Base-by-base conservation (phyloP, 2,888 invertebrate species). In the Orthonevra nobilis region DNA sequence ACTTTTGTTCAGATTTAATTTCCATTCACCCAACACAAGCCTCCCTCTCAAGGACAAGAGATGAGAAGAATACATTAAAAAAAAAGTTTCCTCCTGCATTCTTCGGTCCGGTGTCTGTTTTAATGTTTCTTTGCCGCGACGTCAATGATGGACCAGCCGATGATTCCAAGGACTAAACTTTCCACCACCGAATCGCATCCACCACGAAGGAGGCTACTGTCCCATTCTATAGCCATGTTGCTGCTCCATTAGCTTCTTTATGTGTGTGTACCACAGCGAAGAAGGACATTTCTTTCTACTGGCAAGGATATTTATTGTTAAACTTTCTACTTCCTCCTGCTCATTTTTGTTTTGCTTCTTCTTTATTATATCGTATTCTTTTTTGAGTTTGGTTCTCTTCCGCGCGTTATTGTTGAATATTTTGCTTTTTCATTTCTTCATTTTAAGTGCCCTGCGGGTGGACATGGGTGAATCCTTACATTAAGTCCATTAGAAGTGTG, bases 291-390 rank as follows among this genome's bases (percentile, higher is more conserved):
- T 75, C 61, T 68, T 68, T 23, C 73, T 56, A 44, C 72, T 42
- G 54, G 48, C 61, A 79, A 79, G 79, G 73, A 79, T 73, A 79
- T 79, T 79, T 79, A 79, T 79, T 79, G 79, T 79, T 68, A 79
- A 79, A 79, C 79, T 79, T 79, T 79, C 60, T 73, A 56, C 73
- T 56, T 73, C 50, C 73, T 52, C 48, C 54, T 66, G 10, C 48
- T 44, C 42, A 61, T 46, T 50, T 38, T n/a, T 5, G 4, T 32
- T 28, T 34, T 40, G 26, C 17, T 46, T 36, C 30, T 19, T 44
- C 20, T 28, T n/a, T 28, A 3, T n/a, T n/a, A n/a, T n/a, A n/a
- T n/a, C n/a, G n/a, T n/a, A n/a, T n/a, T n/a, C n/a, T n/a, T n/a
- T n/a, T n/a, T n/a, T n/a, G n/a, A n/a, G n/a, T n/a, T n/a, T n/a